These are phyloP conservation scores for Apteryx owenii DNA, from an alignment of 2,113 vertebrate genomes.

Conservation along the genomic window DNA sequence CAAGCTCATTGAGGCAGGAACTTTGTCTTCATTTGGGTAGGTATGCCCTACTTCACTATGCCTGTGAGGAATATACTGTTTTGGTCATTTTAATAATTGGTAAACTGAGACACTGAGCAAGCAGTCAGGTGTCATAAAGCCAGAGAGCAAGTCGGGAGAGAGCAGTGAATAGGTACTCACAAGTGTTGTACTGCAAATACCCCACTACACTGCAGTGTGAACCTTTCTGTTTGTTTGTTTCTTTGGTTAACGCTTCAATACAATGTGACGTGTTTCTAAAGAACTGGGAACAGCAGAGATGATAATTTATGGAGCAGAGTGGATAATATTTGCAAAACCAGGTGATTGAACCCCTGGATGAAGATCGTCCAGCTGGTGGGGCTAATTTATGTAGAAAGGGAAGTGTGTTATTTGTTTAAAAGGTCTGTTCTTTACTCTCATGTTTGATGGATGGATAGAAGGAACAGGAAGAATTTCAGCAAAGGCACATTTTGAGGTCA, in stretches of 20 bases:
- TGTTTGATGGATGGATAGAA: background rate
- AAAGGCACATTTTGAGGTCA: constrained; percentile 14
- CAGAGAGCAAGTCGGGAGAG: background rate
- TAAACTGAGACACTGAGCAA: background rate
- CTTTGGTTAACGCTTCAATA: background rate
- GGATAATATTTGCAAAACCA: constrained; percentile 14
- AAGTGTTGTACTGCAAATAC: background rate
- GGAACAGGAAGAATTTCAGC: background rate
- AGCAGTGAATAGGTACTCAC: background rate
- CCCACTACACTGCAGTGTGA: background rate
- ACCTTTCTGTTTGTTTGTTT: background rate
- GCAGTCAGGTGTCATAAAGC: background rate
- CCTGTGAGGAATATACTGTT: background rate
- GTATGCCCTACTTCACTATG: background rate
- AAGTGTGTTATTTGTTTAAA: constrained; percentile 33
- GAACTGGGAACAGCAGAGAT: background rate
- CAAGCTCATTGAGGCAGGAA: background rate
- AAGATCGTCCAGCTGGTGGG: background rate
- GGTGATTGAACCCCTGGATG: constrained; percentile 15
- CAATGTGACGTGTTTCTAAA: constrained; percentile 27
- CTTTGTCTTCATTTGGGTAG: background rate
- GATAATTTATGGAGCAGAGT: background rate
- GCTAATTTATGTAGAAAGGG: background rate
- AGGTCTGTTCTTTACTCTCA: constrained; percentile 14
- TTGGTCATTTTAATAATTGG: background rate